Conservation (phyloP, 2,888 invertebrate species). For the Argyresthia albistria region DNA sequence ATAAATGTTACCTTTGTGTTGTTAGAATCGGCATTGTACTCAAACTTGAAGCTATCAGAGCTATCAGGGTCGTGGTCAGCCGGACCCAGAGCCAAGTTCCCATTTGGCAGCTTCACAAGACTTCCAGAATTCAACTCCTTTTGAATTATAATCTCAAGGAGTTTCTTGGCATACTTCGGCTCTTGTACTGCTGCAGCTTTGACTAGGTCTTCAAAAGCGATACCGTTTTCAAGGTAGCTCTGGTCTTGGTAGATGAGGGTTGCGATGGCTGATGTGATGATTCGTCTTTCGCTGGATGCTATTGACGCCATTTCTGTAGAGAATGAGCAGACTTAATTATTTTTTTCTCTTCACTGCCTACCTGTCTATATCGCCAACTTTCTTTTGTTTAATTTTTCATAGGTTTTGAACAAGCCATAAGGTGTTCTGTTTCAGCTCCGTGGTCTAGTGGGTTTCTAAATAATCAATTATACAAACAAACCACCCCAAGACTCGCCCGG, state of each 20-base stretch:
- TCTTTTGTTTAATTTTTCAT: too few relatives aligned
- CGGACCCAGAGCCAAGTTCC: slow-evolving; percentile 78
- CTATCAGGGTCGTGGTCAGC: slow-evolving; percentile 72
- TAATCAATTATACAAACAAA: too few relatives aligned
- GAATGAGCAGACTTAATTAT: slow-evolving; percentile 5
- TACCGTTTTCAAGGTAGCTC: slow-evolving; percentile 79
- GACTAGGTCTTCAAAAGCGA: slow-evolving; percentile 78
- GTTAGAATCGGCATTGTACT: slow-evolving; percentile 49
- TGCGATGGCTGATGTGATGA: slow-evolving; percentile 79
- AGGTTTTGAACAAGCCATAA: too few relatives aligned
- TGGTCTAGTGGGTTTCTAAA: too few relatives aligned
- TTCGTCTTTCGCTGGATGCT: slow-evolving; percentile 55
- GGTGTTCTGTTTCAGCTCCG: too few relatives aligned
- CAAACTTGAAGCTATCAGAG: slow-evolving; percentile 62
- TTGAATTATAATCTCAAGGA: slow-evolving; percentile 76
- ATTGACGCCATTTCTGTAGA: slow-evolving; percentile 58
- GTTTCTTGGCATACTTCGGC: slow-evolving; percentile 74
- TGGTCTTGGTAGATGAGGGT: slow-evolving; percentile 81
- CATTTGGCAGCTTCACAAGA: slow-evolving; percentile 77
- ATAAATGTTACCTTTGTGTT: slow-evolving; percentile 46
- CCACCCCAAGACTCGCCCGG: too few relatives aligned
- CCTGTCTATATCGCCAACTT: too few relatives aligned
- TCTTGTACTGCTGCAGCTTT: slow-evolving; percentile 77
- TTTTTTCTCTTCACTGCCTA: too few relatives aligned
- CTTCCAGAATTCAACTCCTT: slow-evolving; percentile 80